These are phyloP conservation scores for Idaea straminata DNA, from an alignment of 2,888 invertebrate genomes.

Conservation along the genomic window DNA sequence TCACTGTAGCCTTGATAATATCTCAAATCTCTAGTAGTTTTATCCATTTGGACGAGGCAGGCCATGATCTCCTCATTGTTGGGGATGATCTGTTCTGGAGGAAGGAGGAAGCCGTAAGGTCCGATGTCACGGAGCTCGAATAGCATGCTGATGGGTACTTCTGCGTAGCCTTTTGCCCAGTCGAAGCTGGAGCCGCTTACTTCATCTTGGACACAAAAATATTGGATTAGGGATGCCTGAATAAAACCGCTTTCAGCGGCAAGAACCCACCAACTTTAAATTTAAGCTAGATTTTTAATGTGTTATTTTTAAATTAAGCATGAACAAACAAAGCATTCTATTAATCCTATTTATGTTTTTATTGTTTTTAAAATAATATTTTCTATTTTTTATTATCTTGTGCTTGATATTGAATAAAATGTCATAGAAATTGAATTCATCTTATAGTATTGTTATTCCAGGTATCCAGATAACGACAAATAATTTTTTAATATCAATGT, in stretches of 20 bases:
- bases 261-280: not conserved
- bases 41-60: conserved; percentile 56
- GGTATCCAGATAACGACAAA: no score
- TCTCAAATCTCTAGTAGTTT: conserved; percentile 36
- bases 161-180: conserved; percentile 77
- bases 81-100: conserved; percentile 68
- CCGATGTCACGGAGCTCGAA: conserved; percentile 80
- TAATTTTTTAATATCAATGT: no score
- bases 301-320: not conserved
- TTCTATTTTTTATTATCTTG: no score
- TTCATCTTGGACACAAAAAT: conserved; percentile 44
- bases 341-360: no score
- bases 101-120: conserved; percentile 76
- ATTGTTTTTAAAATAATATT: no score
- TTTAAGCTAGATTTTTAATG: no score
- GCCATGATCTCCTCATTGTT: conserved; percentile 68
- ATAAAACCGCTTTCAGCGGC: no score
- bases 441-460: no score
- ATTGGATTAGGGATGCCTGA: no score
- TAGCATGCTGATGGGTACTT: conserved; percentile 75
- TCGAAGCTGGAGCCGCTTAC: conserved; percentile 73
- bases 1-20: conserved; percentile 39
- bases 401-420: no score
- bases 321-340: no score
- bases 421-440: no score